Conservation (phyloP, 2,888 invertebrate species). For the Aphrophora alni region DNA sequence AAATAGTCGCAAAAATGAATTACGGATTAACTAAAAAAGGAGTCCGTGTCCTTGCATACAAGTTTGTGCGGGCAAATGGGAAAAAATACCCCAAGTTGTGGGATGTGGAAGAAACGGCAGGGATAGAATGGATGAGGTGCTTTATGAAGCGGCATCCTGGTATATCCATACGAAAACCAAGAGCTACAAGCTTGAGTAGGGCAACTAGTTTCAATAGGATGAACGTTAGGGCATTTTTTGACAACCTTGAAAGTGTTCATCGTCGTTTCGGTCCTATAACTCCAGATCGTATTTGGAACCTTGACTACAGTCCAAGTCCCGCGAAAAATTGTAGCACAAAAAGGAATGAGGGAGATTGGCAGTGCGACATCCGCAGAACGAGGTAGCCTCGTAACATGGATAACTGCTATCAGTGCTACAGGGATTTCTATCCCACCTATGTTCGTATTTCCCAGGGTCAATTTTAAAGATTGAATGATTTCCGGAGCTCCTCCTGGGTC, state of each 20-base stretch:
- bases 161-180: slow-evolving; percentile 11
- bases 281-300: slow-evolving; percentile 19
- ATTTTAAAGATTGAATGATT: too few relatives aligned
- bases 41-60: background rate
- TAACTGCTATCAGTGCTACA: slow-evolving; percentile 46
- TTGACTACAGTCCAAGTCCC: slow-evolving; percentile 14
- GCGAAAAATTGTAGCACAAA: slow-evolving; percentile 6
- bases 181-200: slow-evolving; percentile 25
- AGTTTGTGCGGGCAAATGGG: background rate
- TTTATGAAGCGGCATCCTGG: slow-evolving; percentile 30
- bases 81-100: background rate
- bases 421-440: slow-evolving; percentile 49
- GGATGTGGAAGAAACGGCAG: background rate
- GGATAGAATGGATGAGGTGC: background rate
- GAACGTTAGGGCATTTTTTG: slow-evolving; percentile 39
- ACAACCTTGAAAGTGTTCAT: slow-evolving; percentile 30
- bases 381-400: slow-evolving; percentile 46
- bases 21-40: background rate
- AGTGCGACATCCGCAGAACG: slow-evolving; percentile 22
- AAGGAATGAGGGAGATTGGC: slow-evolving; percentile 10
- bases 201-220: slow-evolving; percentile 31
- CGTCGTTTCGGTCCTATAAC: background rate
- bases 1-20: background rate
- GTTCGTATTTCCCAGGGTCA: slow-evolving; percentile 53
- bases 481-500: too few relatives aligned